A percentile compares a stretch with the other conserved stretches of the same genome.
These are phyloP conservation scores for Apamea sordens DNA, from an alignment of 2,888 invertebrate species.

Conservation along the genomic window DNA sequence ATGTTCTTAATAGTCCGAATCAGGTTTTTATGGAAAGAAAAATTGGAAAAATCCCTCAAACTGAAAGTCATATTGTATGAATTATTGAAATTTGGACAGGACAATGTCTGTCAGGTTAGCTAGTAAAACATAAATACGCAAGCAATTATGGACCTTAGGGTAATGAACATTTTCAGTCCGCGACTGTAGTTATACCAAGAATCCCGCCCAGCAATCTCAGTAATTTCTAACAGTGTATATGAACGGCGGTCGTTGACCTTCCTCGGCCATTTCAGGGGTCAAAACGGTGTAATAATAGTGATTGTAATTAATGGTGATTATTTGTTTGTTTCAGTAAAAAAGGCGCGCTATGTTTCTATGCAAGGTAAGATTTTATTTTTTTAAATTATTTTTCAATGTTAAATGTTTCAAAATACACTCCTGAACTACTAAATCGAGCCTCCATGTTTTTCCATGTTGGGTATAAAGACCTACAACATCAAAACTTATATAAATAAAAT, in stretches of 20 bases:
- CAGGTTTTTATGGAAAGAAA: background rate
- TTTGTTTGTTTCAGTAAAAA: constrained; percentile 95
- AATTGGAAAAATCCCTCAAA: background rate
- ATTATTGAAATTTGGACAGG: background rate
- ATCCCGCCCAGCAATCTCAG: constrained; percentile 19
- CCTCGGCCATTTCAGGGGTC: constrained; percentile 23
- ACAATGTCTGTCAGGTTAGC: background rate
- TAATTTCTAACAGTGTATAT: constrained; percentile 22
- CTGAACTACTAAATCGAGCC: background rate
- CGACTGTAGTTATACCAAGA: constrained; percentile 4
- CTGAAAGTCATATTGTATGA: background rate
- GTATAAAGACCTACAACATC: too few relatives aligned
- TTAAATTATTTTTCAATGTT: background rate
- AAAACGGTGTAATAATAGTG: constrained; percentile 32
- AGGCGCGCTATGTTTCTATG: constrained; percentile 95
- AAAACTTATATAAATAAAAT: too few relatives aligned
- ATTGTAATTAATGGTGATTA: constrained; percentile 43
- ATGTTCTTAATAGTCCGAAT: background rate
- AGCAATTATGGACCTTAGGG: background rate
- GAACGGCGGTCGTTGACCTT: constrained; percentile 29
- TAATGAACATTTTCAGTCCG: background rate
- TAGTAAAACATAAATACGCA: background rate
- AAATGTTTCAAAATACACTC: background rate
- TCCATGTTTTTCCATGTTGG: background rate
- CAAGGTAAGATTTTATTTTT: constrained; percentile 91